These are phyloP conservation scores for Virgularia gustaviana DNA, from an alignment of 92 coral and sea anemone genomes.

Conservation along the genomic window DNA sequence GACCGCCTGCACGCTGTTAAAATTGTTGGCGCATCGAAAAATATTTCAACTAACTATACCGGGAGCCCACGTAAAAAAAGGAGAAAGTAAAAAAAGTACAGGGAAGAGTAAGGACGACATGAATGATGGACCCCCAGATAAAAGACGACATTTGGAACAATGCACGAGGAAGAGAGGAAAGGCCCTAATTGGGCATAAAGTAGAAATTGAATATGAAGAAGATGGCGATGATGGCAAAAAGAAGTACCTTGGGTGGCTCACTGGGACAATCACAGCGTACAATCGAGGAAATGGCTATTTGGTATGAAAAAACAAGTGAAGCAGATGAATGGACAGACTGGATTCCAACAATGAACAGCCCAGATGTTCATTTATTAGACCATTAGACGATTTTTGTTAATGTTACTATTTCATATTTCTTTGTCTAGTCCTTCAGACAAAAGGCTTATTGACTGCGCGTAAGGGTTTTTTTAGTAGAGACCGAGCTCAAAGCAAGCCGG, in stretches of 20 bases:
- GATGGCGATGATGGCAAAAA: constrained; percentile 41
- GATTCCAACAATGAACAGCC: constrained; percentile 38
- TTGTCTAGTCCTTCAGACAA: too few species aligned
- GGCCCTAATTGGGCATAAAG: constrained; percentile 19
- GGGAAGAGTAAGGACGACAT: not conserved
- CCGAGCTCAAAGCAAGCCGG: too few species aligned
- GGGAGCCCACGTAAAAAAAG: not conserved
- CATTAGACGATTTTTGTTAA: too few species aligned
- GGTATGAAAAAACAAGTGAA: constrained; percentile 31
- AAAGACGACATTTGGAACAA: constrained; percentile 24
- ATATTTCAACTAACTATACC: not conserved
- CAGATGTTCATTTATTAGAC: constrained; percentile 15
- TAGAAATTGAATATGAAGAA: constrained; percentile 51
- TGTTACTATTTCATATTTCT: too few species aligned
- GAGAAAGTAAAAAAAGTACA: not conserved
- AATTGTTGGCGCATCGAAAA: constrained; percentile 33
- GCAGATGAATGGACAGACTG: constrained; percentile 44
- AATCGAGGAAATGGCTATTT: too few species aligned
- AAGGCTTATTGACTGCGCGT: too few species aligned
- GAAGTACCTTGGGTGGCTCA: constrained; percentile 40
- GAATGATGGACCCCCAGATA: constrained; percentile 47
- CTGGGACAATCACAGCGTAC: constrained; percentile 48
- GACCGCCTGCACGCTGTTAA: constrained; percentile 45
- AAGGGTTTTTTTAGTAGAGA: too few species aligned
- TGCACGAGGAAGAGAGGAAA: constrained; percentile 37